Percentiles rank a stretch among this genome's conserved stretches.
These are phyloP conservation scores for Trichopoda pennipes DNA, from an alignment of 2,888 invertebrate species.

Conservation along the genomic window DNA sequence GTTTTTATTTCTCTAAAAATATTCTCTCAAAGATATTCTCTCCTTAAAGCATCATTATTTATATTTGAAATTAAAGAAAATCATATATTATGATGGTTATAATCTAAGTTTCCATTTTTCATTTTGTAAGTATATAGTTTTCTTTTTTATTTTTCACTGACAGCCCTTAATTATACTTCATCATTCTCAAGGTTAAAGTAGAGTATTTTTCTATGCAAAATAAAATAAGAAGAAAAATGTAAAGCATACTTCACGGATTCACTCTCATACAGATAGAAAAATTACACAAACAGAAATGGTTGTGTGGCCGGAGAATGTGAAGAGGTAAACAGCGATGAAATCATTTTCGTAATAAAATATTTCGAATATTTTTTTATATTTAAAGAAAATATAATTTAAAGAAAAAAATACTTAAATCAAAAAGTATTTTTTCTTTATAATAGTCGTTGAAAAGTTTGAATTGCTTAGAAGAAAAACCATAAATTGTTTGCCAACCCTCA, in stretches of 20 bases:
- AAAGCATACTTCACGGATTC: slow-evolving; percentile 14
- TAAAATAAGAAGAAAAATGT: slow-evolving; percentile 1
- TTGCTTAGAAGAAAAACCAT: neutral
- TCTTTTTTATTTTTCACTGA: slow-evolving; percentile 1
- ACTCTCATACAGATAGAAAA: neutral
- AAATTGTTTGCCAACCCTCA: slow-evolving; percentile 5
- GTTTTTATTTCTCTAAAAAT: neutral
- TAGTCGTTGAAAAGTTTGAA: neutral
- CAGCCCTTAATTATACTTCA: slow-evolving; percentile 21
- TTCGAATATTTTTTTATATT: slow-evolving; percentile 2
- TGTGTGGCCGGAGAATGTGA: neutral
- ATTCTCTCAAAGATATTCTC: neutral
- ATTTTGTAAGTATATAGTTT: neutral
- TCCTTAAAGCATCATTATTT: neutral
- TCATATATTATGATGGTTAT: neutral
- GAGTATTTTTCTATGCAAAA: neutral
- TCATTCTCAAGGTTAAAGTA: slow-evolving; percentile 31
- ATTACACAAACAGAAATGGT: neutral
- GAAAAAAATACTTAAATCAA: neutral
- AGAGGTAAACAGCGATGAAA: slow-evolving; percentile 19
- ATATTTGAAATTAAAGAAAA: neutral
- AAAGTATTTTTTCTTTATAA: neutral
- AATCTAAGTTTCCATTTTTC: slow-evolving; percentile 4
- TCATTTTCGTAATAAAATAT: slow-evolving; percentile 4
- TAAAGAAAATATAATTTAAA: neutral